Evolutionary conservation across 2,797 vertebrate species (phyloP), one percentile per base, ranked within the genome.

Genomic region (Trachurus trachurus): DNA sequence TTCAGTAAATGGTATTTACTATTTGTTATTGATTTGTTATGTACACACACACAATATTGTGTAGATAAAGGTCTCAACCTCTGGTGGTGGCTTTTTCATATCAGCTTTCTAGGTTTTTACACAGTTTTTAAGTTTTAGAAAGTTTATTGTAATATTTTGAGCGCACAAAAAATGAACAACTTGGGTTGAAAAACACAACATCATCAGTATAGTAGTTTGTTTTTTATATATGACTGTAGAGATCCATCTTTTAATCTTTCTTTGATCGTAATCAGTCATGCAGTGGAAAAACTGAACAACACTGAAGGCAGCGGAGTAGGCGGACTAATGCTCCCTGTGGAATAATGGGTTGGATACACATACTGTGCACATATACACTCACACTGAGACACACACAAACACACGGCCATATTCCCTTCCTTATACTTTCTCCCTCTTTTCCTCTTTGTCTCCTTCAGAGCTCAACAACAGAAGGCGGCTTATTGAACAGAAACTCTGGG

Each of bases 401-500:
- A 64, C 34, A 26, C 26, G n/a, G 13, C 44, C 61, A 66, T 74
- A 74, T 71, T 80, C 11, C 60, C 13, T 54, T 61, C 19, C 49
- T 65, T 12, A 42, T 60, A 66, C 11, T 61, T 61, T 68, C 63
- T 31, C 63, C 37, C 61, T 64, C 39, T 66, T 69, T 70, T 58
- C 54, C 60, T 57, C 66, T 52, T 56, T 44, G 42, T 82, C 73
- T 85, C 74, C 74, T 86, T 21, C 80, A 69, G 52, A 81, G 68
- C 81, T 80, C 62, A 15, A 54, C 76, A 90, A 86, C 88, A 88
- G 78, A 87, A 86, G 88, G 76, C 37, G 37, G 69, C 82, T 88
- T 90, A 89, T 82, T 89, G 88, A 89, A 82, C 83, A 85, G 83
- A 87, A 86, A 86, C 79, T 91, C 81, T 82, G 78, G 65, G 86